These are phyloP conservation scores for Anableps anableps DNA, from an alignment of 2,797 vertebrate species.

Conservation along the genomic window DNA sequence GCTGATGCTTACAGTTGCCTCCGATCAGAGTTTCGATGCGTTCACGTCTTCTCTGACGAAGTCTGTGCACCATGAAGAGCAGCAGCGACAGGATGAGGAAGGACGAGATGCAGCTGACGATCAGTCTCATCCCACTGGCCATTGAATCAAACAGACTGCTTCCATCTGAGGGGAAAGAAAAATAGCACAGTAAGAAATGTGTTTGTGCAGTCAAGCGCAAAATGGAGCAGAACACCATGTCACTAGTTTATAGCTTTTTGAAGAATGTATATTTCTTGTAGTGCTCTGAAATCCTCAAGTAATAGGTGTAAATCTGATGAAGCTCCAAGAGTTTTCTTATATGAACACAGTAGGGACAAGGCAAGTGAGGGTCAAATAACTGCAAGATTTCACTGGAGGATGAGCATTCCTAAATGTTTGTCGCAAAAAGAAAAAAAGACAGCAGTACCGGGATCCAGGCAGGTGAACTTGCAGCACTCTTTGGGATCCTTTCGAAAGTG, in stretches of 20 bases:
- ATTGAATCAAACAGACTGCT: conserved; percentile 97
- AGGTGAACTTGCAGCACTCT: conserved; percentile 99
- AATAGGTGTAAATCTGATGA: neutral
- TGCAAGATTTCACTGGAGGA: neutral
- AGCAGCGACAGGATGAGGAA: conserved; percentile 98
- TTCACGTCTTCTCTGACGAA: conserved; percentile 92
- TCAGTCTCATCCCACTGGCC: conserved; percentile 97
- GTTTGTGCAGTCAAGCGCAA: neutral
- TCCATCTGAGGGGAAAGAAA: conserved; percentile 82
- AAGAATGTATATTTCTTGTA: neutral
- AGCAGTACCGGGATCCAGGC: conserved; percentile 93
- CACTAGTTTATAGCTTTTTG: neutral
- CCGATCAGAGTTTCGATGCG: conserved; percentile 97
- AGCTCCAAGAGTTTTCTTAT: too few species aligned
- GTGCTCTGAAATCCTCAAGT: neutral
- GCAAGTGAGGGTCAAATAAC: neutral
- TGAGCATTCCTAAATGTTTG: too few species aligned
- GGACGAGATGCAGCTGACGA: conserved; percentile 98
- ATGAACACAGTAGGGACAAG: too few species aligned
- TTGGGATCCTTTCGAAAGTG: conserved; percentile 96
- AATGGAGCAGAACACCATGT: neutral
- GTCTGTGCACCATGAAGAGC: conserved; percentile 98
- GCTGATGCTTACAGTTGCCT: conserved; percentile 88
- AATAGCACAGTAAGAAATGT: neutral
- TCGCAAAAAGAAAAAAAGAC: too few species aligned